Conservation (phyloP, 2,113 vertebrate genomes). For the Stercorarius parasiticus region DNA sequence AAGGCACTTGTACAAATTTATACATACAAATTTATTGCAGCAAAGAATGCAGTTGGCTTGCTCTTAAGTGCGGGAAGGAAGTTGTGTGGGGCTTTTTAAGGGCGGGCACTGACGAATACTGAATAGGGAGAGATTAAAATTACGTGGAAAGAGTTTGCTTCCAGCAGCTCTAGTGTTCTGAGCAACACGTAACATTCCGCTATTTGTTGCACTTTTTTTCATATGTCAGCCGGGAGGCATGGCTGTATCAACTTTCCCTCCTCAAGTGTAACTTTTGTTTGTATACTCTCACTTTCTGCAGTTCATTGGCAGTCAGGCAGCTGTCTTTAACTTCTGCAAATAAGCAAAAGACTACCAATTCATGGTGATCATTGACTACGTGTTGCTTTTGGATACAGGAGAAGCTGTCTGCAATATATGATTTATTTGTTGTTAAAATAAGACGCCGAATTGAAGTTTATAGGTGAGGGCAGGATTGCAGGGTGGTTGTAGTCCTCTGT, state of each 20-base stretch:
- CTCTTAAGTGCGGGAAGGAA: background rate
- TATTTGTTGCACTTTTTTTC: background rate
- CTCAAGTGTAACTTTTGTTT: background rate
- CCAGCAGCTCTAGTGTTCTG: background rate
- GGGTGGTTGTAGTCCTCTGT: background rate
- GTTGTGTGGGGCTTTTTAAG: background rate
- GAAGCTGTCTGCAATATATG: background rate
- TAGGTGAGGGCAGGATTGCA: background rate
- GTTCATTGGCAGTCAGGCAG: background rate
- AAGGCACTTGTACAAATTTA: background rate
- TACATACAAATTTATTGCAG: background rate
- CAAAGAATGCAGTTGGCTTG: background rate
- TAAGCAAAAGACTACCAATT: background rate
- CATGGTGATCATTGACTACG: background rate
- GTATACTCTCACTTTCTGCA: background rate
- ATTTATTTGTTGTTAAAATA: background rate
- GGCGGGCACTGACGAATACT: background rate
- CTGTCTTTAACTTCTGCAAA: background rate
- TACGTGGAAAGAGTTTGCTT: background rate
- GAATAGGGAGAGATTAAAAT: background rate
- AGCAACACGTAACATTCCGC: background rate
- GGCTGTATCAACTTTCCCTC: background rate
- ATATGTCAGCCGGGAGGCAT: background rate
- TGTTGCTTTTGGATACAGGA: background rate
- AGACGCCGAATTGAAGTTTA: background rate